Conservation (phyloP, 2,113 vertebrate species). For the Typhlomys cinereus region DNA sequence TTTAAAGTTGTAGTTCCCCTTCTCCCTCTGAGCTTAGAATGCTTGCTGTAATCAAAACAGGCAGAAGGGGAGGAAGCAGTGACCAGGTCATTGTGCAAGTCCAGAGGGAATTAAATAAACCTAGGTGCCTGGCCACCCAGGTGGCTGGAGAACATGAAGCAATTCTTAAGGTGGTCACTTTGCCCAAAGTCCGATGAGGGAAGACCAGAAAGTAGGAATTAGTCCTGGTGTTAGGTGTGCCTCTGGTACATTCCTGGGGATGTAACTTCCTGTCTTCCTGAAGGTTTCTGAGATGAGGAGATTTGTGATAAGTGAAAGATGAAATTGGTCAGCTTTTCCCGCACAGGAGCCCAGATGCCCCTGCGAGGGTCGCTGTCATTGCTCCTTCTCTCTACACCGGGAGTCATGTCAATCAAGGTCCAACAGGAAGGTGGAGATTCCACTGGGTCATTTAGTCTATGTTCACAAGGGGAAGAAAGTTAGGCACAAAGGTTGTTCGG, state of each 20-base stretch:
- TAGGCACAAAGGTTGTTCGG: neutral
- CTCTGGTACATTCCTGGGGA: neutral
- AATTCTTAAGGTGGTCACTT: neutral
- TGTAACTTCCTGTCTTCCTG: neutral
- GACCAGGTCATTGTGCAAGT: neutral
- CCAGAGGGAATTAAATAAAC: neutral
- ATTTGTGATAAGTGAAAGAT: neutral
- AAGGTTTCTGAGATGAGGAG: neutral
- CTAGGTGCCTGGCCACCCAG: neutral
- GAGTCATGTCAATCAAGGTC: neutral
- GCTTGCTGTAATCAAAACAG: neutral
- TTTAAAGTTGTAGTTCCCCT: slow-evolving; percentile 45
- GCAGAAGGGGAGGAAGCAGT: neutral
- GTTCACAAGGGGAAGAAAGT: neutral
- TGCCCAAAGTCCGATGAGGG: neutral
- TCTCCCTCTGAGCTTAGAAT: neutral
- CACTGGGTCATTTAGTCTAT: neutral
- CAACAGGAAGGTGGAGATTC: too few relatives aligned
- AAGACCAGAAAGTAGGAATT: neutral
- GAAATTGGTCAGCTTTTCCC: neutral
- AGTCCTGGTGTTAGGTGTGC: neutral
- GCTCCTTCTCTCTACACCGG: neutral
- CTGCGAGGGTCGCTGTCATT: neutral
- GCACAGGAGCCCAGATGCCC: neutral
- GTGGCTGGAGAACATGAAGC: neutral